phyloP scores from a whole-genome alignment of 2,888 invertebrate species.

The Gasteruption jaculator region DNA sequence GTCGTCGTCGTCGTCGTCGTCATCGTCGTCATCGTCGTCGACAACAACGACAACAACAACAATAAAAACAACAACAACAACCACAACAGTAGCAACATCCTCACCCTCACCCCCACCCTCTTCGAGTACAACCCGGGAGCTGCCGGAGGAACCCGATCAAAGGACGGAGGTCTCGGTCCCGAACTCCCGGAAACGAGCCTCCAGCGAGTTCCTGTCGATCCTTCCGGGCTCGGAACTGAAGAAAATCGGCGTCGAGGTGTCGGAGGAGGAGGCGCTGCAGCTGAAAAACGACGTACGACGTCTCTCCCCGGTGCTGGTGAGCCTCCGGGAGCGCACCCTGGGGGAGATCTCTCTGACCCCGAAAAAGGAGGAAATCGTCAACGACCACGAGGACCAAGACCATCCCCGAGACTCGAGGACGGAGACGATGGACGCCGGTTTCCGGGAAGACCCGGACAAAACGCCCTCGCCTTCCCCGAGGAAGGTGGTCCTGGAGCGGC shows the following conservation, averaged over 20 bases:
- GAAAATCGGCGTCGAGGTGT: constrained; percentile 43
- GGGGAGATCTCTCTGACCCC: constrained; percentile 44
- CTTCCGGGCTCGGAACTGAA: constrained; percentile 40
- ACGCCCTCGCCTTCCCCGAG: constrained; percentile 17
- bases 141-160: no score
- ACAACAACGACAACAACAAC: no score
- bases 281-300: constrained; percentile 42
- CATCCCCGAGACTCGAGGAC: background rate
- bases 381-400: constrained; percentile 12
- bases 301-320: constrained; percentile 45
- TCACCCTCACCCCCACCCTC: no score
- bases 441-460: background rate
- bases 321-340: constrained; percentile 43
- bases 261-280: constrained; percentile 43
- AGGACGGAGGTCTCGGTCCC: no score
- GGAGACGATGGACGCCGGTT: no score
- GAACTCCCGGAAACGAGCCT: no score
- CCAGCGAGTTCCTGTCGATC: constrained; percentile 36
- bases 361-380: constrained; percentile 23
- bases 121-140: no score
- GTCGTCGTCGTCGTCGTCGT: no score
- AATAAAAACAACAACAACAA: no score
- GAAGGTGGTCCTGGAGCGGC: constrained; percentile 30
- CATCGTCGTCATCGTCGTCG: no score
- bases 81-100: no score